These are phyloP conservation scores for Aulostomus chinensis DNA, from an alignment of 2,797 vertebrate species.

Conservation along the genomic window DNA sequence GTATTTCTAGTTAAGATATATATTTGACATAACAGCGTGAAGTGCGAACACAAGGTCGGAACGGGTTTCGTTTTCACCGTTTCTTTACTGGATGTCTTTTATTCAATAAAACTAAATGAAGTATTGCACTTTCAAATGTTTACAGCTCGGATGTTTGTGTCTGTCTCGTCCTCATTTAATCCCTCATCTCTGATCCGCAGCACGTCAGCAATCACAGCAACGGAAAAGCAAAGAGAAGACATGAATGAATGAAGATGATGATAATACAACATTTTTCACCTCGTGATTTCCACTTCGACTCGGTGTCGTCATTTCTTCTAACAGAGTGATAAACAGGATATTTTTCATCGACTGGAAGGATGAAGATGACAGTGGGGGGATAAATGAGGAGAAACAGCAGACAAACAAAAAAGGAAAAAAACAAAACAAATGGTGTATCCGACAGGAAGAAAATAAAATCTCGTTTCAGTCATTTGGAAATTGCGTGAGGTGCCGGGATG, in stretches of 20 bases:
- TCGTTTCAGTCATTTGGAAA: constrained; percentile 37
- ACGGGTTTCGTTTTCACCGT: too few relatives aligned
- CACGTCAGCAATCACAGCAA: neutral
- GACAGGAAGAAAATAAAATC: constrained; percentile 13
- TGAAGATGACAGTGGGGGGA: constrained; percentile 4
- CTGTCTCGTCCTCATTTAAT: neutral
- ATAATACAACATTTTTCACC: constrained; percentile 1
- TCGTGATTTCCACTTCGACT: neutral
- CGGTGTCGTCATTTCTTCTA: neutral
- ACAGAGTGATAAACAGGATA: too few relatives aligned
- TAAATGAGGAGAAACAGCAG: neutral
- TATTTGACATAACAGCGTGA: too few relatives aligned
- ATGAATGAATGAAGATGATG: neutral
- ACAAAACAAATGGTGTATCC: neutral
- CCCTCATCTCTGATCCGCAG: neutral
- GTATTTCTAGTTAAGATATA: too few relatives aligned
- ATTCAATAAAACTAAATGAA: too few relatives aligned
- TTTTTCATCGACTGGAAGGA: neutral
- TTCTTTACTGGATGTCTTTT: too few relatives aligned
- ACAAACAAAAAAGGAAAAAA: neutral
- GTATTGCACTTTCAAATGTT: neutral
- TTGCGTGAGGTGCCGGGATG: constrained; percentile 23
- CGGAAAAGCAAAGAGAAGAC: neutral
- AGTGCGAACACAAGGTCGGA: too few relatives aligned
- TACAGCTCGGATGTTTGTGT: neutral